Evolutionary conservation across 1,140 invertebrate species (phyloP), one percentile per base, ranked within the genome.

Genomic region (Metopolophium dirhodum): DNA sequence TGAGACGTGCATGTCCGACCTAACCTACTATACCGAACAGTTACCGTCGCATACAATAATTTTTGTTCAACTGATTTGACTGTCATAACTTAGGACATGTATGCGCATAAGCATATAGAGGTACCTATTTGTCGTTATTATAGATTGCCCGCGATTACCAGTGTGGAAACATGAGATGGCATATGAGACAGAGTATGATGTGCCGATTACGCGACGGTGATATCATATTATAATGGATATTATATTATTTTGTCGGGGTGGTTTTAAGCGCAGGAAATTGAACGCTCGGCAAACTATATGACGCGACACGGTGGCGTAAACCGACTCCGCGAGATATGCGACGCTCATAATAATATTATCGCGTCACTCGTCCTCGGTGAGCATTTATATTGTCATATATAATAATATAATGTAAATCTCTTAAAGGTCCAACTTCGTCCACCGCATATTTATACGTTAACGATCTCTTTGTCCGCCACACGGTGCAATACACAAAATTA

Each of bases 341-440:
- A 68, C 14, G 9, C 61, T 18, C 14, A 68, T 14, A n/a, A 22
- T 51, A 54, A 54, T 54, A 54, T 54, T 54, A 54, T 54, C 51
- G 22, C 30, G 61, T 68, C 30, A 68, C 30, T 68, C n/a, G 22
- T n/a, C n/a, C 4, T 68, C 14, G 14, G 3, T 11, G 30, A 68
- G 14, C n/a, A n/a, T n/a, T n/a, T 68, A 68, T n/a, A 8, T n/a
- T 18, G 61, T 4, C 30, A 4, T 26, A 9, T 11, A 26, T 26
- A 30, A 26, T 26, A 30, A 9, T 68, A 4, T 14, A 68, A 7
- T 22, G 22, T n/a, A 14, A 4, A 68, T n/a, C 0, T 68, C 30
- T 49, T 1, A 49, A 68, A n/a, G 3, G 30, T 0, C 4, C 0
- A n/a, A 68, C n/a, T 18, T n/a, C 14, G 6, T 30, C 7, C 26